A percentile compares a stretch with the other conserved stretches of the same genome.
Conservation (phyloP, 2,113 vertebrate genomes). For the Hiodon alosoides region DNA sequence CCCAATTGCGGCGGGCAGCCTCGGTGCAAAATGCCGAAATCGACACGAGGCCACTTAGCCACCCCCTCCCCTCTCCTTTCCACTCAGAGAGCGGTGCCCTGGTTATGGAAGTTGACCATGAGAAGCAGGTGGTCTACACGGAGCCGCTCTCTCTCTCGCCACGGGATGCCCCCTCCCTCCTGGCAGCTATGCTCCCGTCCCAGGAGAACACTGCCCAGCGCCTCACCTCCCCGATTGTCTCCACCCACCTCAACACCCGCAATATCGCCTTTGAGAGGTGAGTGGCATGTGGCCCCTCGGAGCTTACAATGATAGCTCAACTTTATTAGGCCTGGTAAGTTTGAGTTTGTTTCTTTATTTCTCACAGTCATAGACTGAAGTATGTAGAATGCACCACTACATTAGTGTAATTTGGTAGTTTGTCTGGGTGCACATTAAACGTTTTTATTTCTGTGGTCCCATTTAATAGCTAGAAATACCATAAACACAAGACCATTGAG, state of each 20-base stretch:
- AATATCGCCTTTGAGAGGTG: slow-evolving; percentile 93
- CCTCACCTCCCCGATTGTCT: slow-evolving; percentile 85
- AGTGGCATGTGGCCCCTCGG: background rate
- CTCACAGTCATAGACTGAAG: no score
- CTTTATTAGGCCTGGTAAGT: background rate
- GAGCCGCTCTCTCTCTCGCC: slow-evolving; percentile 77
- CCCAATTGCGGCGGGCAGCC: no score
- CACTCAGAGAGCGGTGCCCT: slow-evolving; percentile 77
- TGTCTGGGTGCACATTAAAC: no score
- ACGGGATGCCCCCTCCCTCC: slow-evolving; percentile 76
- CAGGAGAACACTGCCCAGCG: slow-evolving; percentile 88
- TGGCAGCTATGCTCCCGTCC: slow-evolving; percentile 85
- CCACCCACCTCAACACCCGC: slow-evolving; percentile 89
- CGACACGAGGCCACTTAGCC: no score
- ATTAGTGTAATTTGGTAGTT: no score
- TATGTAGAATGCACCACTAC: no score
- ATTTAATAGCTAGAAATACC: background rate
- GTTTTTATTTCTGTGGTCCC: no score
- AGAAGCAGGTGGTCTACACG: slow-evolving; percentile 90
- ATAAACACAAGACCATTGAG: background rate
- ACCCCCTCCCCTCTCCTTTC: background rate
- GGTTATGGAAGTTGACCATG: slow-evolving; percentile 96
- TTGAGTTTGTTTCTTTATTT: no score
- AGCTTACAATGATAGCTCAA: no score
- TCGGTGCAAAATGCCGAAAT: no score